Evolutionary conservation across 2,113 vertebrate genomes (phyloP).

Genomic region (Larimichthys crocea): DNA sequence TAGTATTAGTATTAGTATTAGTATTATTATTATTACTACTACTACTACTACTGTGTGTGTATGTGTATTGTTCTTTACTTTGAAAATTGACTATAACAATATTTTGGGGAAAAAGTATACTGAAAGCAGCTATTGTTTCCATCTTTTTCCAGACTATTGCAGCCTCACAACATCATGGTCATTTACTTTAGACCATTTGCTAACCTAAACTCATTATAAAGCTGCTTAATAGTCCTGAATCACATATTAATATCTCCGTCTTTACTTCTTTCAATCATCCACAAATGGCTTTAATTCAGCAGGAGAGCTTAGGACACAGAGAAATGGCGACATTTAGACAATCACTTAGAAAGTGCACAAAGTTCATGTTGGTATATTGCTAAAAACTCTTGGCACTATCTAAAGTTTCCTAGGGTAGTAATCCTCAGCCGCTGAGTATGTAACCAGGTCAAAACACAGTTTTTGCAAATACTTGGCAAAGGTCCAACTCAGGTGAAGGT

Average conservation of each 20-base stretch:
- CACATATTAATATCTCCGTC: background rate
- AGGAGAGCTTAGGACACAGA: background rate
- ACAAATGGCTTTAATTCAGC: background rate
- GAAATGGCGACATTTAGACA: background rate
- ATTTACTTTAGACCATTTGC: background rate
- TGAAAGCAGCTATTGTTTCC: too few relatives aligned
- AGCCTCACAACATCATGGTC: background rate
- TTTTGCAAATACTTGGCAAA: background rate
- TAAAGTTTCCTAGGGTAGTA: background rate
- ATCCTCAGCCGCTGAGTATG: background rate
- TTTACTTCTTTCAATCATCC: background rate
- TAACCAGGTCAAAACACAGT: conserved; percentile 1
- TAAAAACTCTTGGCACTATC: background rate
- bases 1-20: too few relatives aligned
- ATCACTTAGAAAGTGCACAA: background rate
- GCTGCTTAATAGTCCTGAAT: background rate
- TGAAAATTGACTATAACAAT: too few relatives aligned
- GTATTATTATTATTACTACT: too few relatives aligned
- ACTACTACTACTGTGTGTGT: too few relatives aligned
- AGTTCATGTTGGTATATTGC: background rate
- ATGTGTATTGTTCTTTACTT: too few relatives aligned
- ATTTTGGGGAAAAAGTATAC: too few relatives aligned
- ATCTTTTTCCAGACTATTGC: background rate
- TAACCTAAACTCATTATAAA: conserved; percentile 1
- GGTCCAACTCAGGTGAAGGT: background rate